Evolutionary conservation across 53 echinoderm and acorn worm genomes (phyloP), one percentile per base, ranked within the genome.

Genomic region (Crossaster papposus): DNA sequence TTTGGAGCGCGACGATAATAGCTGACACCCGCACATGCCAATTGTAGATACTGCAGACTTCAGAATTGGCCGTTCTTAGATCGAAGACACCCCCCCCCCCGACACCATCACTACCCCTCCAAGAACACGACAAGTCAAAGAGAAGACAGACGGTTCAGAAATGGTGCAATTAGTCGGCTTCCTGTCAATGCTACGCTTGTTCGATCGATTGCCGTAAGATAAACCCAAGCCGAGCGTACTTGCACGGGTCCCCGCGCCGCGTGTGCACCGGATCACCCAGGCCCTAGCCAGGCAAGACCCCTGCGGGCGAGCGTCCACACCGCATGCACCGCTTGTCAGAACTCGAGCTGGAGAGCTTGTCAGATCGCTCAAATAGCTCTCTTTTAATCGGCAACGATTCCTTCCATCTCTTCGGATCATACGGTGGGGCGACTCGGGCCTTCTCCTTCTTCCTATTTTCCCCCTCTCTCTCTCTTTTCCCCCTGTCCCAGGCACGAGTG

Each of bases 171-270:
- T 87, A 87, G 87, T 63, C 13, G 74, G 87, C 87, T 87, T 87
- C 87, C 87, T 87, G 87, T 77, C 87, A 87, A 32, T 58, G 87
- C 87, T 87, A 87, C 87, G 87, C 87, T 87, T 64, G 75, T 75
- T 87, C 76, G 87, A 87, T 87, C 87, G 87, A 87, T 87, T 63
- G 87, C 87, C 87, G 87, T 87, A 87, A 87, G 87, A 76, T 87
- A 87, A 87, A 87, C 87, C 87, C 55, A 75, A 87, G 76, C 87
- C 33, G 51, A 87, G 87, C 87, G 87, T 75, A 87, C 87, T 55
- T 55, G 87, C 76, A 36, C 87, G 87, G 87, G 44, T 44, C 44
- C 87, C 87, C 22, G 87, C 83, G 22, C 44, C 44, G 44, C 44
- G 44, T 9, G 44, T 44, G 44, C 44, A 77, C 87, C 63, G 87